Conservation (phyloP, 2,888 invertebrate genomes). For the Spodoptera littoralis region DNA sequence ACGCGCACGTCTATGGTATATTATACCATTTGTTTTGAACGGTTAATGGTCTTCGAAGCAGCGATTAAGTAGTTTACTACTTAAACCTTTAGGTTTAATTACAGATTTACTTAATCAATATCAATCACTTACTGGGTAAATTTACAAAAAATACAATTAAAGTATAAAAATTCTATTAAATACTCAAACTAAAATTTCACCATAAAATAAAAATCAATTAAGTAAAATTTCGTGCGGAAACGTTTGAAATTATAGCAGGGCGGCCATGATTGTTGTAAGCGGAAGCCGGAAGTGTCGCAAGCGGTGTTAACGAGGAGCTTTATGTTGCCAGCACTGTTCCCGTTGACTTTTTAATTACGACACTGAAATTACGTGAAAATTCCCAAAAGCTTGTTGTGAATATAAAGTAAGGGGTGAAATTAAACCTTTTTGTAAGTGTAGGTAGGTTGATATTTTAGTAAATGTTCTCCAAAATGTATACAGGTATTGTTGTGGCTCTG, state of each 20-base stretch:
- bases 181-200: not conserved
- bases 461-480: too few species aligned
- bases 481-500: too few species aligned
- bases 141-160: too few species aligned
- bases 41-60: constrained; percentile 3
- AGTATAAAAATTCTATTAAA: too few species aligned
- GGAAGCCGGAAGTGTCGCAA: constrained; percentile 59
- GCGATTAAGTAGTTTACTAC: too few species aligned
- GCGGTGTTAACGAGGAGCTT: constrained; percentile 83
- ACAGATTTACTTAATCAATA: too few species aligned
- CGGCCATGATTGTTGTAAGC: constrained; percentile 55
- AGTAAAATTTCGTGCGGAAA: constrained; percentile 24
- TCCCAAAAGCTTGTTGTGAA: constrained; percentile 72
- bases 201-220: constrained; percentile 4
- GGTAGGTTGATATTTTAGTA: constrained; percentile 29
- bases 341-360: constrained; percentile 86
- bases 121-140: too few species aligned
- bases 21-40: constrained; percentile 49
- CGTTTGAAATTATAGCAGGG: constrained; percentile 55
- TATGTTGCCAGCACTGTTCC: constrained; percentile 79
- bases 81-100: too few species aligned
- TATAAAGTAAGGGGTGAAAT: constrained; percentile 69
- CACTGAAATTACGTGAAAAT: constrained; percentile 84
- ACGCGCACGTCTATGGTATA: constrained; percentile 47
- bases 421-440: too few species aligned